A percentile compares a stretch with the other conserved stretches of the same genome.
Conservation (phyloP, 2,888 invertebrate species). For the Geophilus truncorum region DNA sequence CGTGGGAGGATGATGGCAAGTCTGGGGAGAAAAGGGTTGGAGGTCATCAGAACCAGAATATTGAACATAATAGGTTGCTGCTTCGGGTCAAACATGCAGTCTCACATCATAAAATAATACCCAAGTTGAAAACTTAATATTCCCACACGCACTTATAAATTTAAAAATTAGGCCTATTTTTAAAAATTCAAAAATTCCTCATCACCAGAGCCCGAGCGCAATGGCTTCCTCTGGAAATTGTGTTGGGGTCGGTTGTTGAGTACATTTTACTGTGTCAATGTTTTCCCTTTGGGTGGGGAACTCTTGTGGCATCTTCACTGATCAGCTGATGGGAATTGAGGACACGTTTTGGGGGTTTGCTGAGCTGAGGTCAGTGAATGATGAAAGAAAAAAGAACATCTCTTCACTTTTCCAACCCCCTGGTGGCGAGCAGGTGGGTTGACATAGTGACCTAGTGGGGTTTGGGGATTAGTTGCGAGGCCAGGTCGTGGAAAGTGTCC, state of each 20-base stretch:
- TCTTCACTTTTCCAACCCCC: not conserved
- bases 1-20: constrained; percentile 4
- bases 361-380: not conserved
- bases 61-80: not conserved
- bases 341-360: not conserved
- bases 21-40: not conserved
- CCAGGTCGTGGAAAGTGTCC: not conserved
- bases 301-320: not conserved
- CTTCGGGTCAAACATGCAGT: not conserved
- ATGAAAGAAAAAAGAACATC: not conserved
- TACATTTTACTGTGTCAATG: not conserved
- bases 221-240: too few relatives aligned
- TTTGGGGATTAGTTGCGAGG: too few relatives aligned
- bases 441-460: not conserved
- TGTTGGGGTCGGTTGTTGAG: not conserved
- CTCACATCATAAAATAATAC: not conserved
- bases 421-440: not conserved
- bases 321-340: not conserved
- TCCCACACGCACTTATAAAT: not conserved
- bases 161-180: not conserved
- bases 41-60: not conserved
- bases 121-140: not conserved
- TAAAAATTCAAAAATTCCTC: too few relatives aligned
- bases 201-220: too few relatives aligned
- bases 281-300: not conserved